Evolutionary conservation across 92 coral and sea anemone genomes (phyloP).

Genomic region (Desmophyllum pertusum): DNA sequence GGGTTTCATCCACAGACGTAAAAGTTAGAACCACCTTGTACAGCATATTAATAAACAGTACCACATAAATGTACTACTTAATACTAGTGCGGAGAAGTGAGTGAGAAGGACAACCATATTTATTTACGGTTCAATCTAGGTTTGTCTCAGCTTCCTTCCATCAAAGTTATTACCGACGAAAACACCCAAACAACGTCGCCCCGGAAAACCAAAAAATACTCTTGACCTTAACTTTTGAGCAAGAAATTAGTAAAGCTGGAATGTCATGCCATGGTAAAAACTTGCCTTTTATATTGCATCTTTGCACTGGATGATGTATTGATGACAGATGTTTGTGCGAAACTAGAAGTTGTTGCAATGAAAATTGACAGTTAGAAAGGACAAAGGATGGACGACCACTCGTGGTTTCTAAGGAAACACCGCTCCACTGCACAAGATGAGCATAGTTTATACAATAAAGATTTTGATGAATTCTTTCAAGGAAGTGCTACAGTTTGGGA

Average conservation of each 20-base stretch:
- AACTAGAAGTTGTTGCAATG: not conserved
- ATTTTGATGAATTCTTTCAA: not conserved
- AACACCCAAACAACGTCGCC: not conserved
- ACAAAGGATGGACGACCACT: not conserved
- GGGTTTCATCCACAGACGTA: constrained; percentile 15
- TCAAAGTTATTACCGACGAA: not conserved
- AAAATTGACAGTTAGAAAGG: not conserved
- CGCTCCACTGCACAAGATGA: not conserved
- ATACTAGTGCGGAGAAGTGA: too few species aligned
- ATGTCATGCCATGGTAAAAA: not conserved
- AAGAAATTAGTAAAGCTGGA: not conserved
- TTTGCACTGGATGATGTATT: not conserved
- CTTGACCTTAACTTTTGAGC: not conserved
- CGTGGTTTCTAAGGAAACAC: not conserved
- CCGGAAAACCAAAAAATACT: not conserved
- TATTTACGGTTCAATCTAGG: too few species aligned
- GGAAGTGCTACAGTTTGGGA: not conserved
- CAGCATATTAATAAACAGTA: too few species aligned
- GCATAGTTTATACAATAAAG: not conserved
- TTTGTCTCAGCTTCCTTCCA: not conserved
- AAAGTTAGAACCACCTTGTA: constrained; percentile 17
- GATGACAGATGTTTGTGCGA: not conserved
- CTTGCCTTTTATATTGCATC: not conserved
- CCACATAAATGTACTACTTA: too few species aligned
- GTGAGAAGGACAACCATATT: too few species aligned